Conservation (phyloP, 2,888 invertebrate genomes). For the Fragum sueziense region DNA sequence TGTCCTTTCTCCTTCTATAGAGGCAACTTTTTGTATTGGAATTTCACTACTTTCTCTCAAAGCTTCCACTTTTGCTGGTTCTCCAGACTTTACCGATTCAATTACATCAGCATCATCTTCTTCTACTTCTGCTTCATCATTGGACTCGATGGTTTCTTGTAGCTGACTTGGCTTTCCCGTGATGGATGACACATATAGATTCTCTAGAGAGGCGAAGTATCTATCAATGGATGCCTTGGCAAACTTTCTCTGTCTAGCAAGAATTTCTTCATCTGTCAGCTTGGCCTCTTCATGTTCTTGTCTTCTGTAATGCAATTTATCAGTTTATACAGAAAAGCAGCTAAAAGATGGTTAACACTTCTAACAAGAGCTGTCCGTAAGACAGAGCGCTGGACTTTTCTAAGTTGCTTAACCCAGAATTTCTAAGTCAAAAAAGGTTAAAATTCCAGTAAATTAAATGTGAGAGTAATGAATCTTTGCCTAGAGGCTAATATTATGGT, state of each 20-base stretch:
- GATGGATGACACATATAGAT: slow-evolving; percentile 47
- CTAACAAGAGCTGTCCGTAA: no score
- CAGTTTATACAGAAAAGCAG: no score
- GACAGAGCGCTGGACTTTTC: no score
- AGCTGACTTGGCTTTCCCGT: neutral
- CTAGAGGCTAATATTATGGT: no score
- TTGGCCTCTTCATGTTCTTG: slow-evolving; percentile 64
- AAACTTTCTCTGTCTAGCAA: slow-evolving; percentile 64
- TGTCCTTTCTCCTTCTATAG: neutral
- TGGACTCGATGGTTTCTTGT: neutral
- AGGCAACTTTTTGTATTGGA: no score
- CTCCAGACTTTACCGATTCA: neutral
- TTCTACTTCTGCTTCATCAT: slow-evolving; percentile 4
- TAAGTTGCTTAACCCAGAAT: no score
- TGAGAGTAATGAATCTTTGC: no score
- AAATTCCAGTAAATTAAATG: no score
- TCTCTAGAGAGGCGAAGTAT: slow-evolving; percentile 72
- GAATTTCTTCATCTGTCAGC: slow-evolving; percentile 53
- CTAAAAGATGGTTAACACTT: no score
- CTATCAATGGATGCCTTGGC: slow-evolving; percentile 69
- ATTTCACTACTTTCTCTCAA: neutral
- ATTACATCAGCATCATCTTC: neutral
- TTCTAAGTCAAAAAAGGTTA: no score
- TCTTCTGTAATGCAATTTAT: slow-evolving; percentile 54
- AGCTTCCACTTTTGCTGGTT: no score